Percentiles rank a stretch among this genome's conserved stretches.
Evolutionary conservation across 2,888 invertebrate genomes (phyloP).

Genomic region (Aplocera efformata): DNA sequence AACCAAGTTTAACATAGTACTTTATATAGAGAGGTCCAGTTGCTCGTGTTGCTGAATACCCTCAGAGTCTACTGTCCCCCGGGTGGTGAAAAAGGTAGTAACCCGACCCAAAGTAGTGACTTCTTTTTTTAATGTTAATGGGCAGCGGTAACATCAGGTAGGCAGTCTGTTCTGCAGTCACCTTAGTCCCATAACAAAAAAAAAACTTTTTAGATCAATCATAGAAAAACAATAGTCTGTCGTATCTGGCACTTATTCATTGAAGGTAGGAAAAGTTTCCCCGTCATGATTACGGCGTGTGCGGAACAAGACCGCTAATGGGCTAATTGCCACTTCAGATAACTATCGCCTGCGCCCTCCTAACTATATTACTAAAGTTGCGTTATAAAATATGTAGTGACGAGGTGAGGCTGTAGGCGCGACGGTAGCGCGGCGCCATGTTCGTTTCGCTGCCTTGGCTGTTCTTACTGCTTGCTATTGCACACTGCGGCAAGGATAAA

Average conservation of each 20-base stretch:
- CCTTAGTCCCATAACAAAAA: no score
- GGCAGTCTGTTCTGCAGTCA: no score
- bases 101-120: no score
- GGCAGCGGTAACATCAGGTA: no score
- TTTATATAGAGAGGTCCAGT: no score
- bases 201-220: no score
- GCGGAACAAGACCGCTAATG: slow-evolving; percentile 45
- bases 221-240: slow-evolving; percentile 12
- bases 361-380: slow-evolving; percentile 36
- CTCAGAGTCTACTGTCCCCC: no score
- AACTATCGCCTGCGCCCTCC: slow-evolving; percentile 33
- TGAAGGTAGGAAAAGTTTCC: slow-evolving; percentile 49
- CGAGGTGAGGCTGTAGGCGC: slow-evolving; percentile 27
- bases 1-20: no score
- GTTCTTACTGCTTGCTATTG: slow-evolving; percentile 42
- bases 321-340: slow-evolving; percentile 53
- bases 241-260: slow-evolving; percentile 47
- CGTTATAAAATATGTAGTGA: slow-evolving; percentile 9
- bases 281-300: slow-evolving; percentile 58
- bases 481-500: slow-evolving; percentile 52
- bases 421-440: slow-evolving; percentile 53
- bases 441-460: slow-evolving; percentile 47
- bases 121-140: no score
- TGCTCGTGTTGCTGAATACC: no score
- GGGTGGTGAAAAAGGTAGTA: no score